These are phyloP conservation scores for Aplidium turbinatum DNA, from an alignment of 23 tunicate genomes.

Conservation along the genomic window DNA sequence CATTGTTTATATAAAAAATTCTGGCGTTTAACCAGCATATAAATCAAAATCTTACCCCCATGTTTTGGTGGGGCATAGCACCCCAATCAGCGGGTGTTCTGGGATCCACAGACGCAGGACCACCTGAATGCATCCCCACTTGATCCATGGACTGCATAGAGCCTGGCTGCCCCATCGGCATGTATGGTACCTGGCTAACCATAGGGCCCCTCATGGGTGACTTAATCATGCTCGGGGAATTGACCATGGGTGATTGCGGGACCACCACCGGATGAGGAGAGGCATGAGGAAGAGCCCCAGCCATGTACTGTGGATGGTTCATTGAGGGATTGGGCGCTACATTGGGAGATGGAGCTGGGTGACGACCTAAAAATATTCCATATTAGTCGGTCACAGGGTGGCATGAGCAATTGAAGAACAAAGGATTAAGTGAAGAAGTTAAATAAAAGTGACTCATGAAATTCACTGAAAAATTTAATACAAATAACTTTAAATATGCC, in stretches of 20 bases:
- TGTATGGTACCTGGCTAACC: slow-evolving; percentile 16
- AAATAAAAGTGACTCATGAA: too few species aligned
- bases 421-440: too few species aligned
- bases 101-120: slow-evolving; percentile 76
- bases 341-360: slow-evolving; percentile 51
- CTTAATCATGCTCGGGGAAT: slow-evolving; percentile 45
- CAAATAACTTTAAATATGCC: too few species aligned
- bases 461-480: too few species aligned
- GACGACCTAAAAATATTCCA: slow-evolving; percentile 47
- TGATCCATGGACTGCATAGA: slow-evolving; percentile 5
- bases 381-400: too few species aligned
- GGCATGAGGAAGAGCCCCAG: slow-evolving; percentile 36
- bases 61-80: slow-evolving; percentile 32
- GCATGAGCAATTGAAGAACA: too few species aligned
- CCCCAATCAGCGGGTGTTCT: slow-evolving; percentile 61
- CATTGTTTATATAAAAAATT: too few species aligned
- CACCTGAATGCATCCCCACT: slow-evolving; percentile 28
- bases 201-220: slow-evolving; percentile 60
- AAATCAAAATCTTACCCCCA: too few species aligned
- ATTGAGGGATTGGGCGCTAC: slow-evolving; percentile 28
- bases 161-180: slow-evolving; percentile 30
- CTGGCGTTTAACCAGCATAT: too few species aligned
- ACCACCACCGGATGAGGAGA: slow-evolving; percentile 49
- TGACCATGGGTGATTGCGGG: slow-evolving; percentile 59
- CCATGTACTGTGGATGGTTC: slow-evolving; percentile 25